Conservation (phyloP, 1,140 invertebrate species). For the Melipona quadrifasciata region DNA sequence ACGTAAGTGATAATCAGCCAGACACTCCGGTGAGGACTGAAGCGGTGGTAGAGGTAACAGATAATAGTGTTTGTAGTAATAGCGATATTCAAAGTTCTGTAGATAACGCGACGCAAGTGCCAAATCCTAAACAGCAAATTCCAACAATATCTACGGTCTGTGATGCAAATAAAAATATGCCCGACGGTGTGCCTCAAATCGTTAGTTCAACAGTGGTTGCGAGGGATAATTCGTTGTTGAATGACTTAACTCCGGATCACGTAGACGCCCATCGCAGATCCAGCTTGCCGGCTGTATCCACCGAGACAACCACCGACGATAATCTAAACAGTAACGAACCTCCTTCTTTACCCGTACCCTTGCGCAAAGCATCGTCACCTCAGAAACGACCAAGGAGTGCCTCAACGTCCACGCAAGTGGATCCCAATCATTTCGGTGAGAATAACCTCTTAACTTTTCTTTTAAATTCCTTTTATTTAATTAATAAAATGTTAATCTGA, state of each 20-base stretch:
- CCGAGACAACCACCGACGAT: conserved; percentile 79
- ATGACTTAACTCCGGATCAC: conserved; percentile 72
- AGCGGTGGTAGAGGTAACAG: conserved; percentile 75
- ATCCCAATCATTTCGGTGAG: conserved; percentile 91
- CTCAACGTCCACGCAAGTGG: conserved; percentile 90
- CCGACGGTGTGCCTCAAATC: conserved; percentile 80
- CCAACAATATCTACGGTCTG: conserved; percentile 88
- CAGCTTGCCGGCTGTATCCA: conserved; percentile 85
- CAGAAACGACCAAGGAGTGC: conserved; percentile 88
- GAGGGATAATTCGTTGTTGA: conserved; percentile 71
- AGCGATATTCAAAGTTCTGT: conserved; percentile 80
- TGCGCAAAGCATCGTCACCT: conserved; percentile 79
- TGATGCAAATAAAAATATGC: conserved; percentile 83
- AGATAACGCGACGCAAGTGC: conserved; percentile 82
- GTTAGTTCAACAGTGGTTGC: conserved; percentile 77
- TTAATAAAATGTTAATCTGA: too few relatives aligned
- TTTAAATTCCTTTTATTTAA: too few relatives aligned
- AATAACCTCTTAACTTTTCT: too few relatives aligned
- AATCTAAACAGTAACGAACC: conserved; percentile 68
- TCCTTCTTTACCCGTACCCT: conserved; percentile 75
- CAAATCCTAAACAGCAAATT: conserved; percentile 85
- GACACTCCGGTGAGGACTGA: conserved; percentile 74
- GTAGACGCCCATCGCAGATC: conserved; percentile 83
- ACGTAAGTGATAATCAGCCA: conserved; percentile 81
- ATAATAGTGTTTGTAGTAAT: conserved; percentile 81